Evolutionary conservation across 1,140 invertebrate genomes (phyloP), one percentile per base, ranked within the genome.

Genomic region (Megalonaias nervosa): DNA sequence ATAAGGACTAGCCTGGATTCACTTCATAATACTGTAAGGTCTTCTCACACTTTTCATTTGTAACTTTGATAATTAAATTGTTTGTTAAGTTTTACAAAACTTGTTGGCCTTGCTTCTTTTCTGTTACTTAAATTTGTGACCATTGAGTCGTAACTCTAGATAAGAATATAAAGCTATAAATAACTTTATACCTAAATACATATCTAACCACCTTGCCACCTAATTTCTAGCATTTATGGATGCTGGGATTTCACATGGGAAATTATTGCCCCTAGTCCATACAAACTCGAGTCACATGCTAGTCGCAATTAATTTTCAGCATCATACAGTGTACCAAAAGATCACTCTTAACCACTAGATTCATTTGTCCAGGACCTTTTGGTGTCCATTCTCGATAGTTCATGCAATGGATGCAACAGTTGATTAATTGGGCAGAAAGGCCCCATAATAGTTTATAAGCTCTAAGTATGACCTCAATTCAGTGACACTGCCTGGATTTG

Each of bases 261-360:
- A 0, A 93, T 75, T 12, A 92, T 88, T 4, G 88, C 89, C 0
- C 92, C 91, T 6, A 93, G 81, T 19, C 91, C 92, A 82, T 89
- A 89, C 0, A 85, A 75, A 60, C 88, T 91, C n/a, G 92, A 91
- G 87, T 93, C 93, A 26, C 90, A 90, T 17, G 91, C 85, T 48
- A 93, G 31, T 56, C 56, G 12, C 3, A 83, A 13, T n/a, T 48
- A 23, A 15, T 61, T 19, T 14, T 66, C 15, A 3, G 74, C 66
- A 55, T 83, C 74, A 31, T 31, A 68, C 77, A 84, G 60, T 83
- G 79, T 48, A 69, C 64, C 21, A 81, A 23, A 15, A 79, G 66
- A 48, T 56, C 23, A 16, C 74, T 62, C 15, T 69, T 81, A 60
- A 76, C 74, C 66, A 84, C 70, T 38, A 55, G 78, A 79, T 21